Evolutionary conservation across 2,113 vertebrate species (phyloP), one percentile per base, ranked within the genome.

Genomic region (Colius striatus): DNA sequence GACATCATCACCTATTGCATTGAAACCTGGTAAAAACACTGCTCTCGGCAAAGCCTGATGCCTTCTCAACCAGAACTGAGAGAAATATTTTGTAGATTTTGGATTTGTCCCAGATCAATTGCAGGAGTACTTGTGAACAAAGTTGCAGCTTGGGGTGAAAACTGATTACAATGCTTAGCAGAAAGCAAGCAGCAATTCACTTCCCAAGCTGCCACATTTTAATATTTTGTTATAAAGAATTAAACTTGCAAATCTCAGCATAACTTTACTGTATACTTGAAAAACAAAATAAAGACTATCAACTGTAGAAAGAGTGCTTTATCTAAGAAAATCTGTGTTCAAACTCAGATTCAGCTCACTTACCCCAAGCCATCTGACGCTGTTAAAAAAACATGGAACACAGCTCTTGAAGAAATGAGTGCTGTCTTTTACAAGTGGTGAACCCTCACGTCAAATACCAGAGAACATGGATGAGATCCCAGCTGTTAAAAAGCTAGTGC

Each of bases 241-340:
- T 94, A 88, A 93, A 96, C 79, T 90, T 95, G 90, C 93, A 96
- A 86, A 93, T 96, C 95, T 84, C 88, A 90, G 45, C 53, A 34
- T 65, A 86, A 88, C 70, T 92, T 79, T 65, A 65, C 63, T 67
- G 55, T 32, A 36, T 57, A 74, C 23, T 17, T 72, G 82, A 90
- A 86, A 96, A 95, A 67, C 76, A 92, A 85, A 80, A 53, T 76
- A 81, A 88, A 51, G 26, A 78, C 60, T 71, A 95, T 45, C 48
- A 93, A 71, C 66, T 57, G 22, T 1, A 57, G 13, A 41, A 61
- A 29, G 47, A 51, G 30, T 22, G 34, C 25, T 89, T 73, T 41
- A 54, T 34, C 36, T 27, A 38, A 34, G 61, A 34, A 86, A 92
- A 87, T 30, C 47, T 90, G 73, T 89, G 90, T 87, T 90, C 92